Evolutionary conservation across 1,140 invertebrate species (phyloP).

Genomic region (Danaus melanippus): DNA sequence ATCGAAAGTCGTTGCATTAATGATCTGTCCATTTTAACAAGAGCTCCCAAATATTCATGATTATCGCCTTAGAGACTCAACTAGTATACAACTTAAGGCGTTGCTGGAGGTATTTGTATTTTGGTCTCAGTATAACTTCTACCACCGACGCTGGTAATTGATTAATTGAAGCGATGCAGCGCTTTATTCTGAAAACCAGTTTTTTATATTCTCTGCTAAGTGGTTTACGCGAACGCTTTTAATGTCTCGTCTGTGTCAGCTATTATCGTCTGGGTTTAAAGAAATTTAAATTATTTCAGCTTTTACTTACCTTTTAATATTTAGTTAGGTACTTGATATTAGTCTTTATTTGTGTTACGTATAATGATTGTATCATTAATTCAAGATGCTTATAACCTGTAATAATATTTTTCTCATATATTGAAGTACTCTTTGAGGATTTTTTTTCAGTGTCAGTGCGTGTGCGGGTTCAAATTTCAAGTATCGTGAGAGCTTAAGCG

Average conservation of each 20-base stretch:
- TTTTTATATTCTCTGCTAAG: constrained; percentile 16
- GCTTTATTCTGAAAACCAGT: constrained; percentile 22
- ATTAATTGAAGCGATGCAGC: constrained; percentile 45
- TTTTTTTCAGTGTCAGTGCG: too few species aligned
- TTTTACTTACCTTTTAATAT: too few species aligned
- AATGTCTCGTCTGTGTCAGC: constrained; percentile 14
- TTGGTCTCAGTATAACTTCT: constrained; percentile 30
- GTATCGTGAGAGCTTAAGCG: too few species aligned
- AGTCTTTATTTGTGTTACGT: too few species aligned
- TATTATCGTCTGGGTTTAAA: constrained; percentile 9
- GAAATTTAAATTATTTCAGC: constrained; percentile 1
- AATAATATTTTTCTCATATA: background rate
- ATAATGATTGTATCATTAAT: too few species aligned
- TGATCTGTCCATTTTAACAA: constrained; percentile 31
- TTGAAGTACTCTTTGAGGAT: background rate
- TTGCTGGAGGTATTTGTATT: constrained; percentile 19
- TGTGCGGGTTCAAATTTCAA: too few species aligned
- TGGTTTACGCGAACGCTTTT: constrained; percentile 17
- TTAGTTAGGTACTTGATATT: too few species aligned
- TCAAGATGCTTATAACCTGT: too few species aligned
- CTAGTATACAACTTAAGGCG: constrained; percentile 11
- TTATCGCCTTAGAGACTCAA: constrained; percentile 10
- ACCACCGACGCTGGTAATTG: constrained; percentile 38
- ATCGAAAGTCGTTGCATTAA: constrained; percentile 37
- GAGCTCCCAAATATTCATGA: constrained; percentile 17